Conservation (phyloP, 2,113 vertebrate genomes). For the Peromyscus maniculatus region DNA sequence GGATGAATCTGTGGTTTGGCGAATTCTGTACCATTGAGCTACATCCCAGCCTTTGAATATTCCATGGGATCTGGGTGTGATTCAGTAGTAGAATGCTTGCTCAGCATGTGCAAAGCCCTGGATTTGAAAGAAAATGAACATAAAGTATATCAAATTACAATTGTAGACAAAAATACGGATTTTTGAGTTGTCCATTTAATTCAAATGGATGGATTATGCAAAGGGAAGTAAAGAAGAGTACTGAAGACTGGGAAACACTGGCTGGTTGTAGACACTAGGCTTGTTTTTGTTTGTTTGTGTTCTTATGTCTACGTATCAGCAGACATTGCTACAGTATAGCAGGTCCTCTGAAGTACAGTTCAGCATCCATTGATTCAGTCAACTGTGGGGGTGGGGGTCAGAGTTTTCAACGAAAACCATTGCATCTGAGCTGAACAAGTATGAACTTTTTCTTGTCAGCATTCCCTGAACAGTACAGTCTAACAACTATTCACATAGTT, state of each 20-base stretch:
- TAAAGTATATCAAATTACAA: conserved; percentile 29
- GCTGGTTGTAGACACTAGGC: not conserved
- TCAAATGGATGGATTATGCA: conserved; percentile 24
- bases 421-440: not conserved
- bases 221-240: not conserved
- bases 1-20: not conserved
- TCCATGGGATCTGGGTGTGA: not conserved
- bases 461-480: not conserved
- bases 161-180: conserved; percentile 23
- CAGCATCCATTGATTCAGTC: not conserved
- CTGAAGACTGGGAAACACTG: not conserved
- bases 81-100: not conserved
- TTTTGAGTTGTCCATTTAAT: conserved; percentile 7
- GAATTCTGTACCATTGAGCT: not conserved
- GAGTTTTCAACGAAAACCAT: not conserved
- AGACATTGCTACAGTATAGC: not conserved
- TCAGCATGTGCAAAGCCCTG: not conserved
- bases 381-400: not conserved
- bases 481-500: not conserved
- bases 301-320: not conserved
- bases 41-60: not conserved
- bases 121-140: not conserved
- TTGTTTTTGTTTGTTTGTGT: not conserved
- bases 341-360: not conserved
- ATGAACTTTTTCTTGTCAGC: not conserved